Percentiles rank a stretch among this genome's conserved stretches.
phyloP scores from a whole-genome alignment of 1,140 invertebrate genomes.

The Zaprionus kolodkinae region DNA sequence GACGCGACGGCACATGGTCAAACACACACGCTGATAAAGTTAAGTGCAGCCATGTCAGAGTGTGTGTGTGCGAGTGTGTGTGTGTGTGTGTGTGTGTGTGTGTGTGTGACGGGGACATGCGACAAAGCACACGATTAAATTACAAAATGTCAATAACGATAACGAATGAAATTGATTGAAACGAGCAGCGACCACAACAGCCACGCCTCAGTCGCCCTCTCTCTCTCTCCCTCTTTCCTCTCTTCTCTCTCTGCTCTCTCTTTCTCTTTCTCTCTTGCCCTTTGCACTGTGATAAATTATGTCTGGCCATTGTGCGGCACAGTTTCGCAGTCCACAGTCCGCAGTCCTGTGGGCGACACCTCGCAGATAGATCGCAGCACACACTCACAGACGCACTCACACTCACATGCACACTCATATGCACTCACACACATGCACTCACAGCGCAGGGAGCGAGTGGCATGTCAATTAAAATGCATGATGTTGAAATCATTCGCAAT shows the following conservation, averaged over 20 bases:
- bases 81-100: constrained; percentile 21
- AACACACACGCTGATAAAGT: constrained; percentile 73
- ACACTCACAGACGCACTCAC: constrained; percentile 19
- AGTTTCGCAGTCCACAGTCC: constrained; percentile 1
- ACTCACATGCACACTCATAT: constrained; percentile 15
- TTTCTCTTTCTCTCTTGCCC: background rate
- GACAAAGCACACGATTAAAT: constrained; percentile 81
- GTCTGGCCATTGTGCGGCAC: constrained; percentile 26
- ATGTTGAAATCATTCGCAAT: constrained; percentile 82
- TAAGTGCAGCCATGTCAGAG: constrained; percentile 62
- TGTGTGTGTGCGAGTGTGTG: constrained; percentile 28
- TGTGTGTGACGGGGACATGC: constrained; percentile 52
- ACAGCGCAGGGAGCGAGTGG: constrained; percentile 45
- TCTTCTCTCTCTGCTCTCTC: background rate
- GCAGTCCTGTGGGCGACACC: constrained; percentile 30
- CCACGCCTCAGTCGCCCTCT: background rate
- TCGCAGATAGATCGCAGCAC: constrained; percentile 28
- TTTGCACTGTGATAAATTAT: constrained; percentile 69
- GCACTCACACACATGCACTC: background rate
- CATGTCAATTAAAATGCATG: constrained; percentile 80
- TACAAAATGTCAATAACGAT: constrained; percentile 71
- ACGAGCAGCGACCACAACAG: constrained; percentile 69
- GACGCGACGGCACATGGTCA: constrained; percentile 37
- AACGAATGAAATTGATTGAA: constrained; percentile 82
- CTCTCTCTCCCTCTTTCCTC: background rate